Percentiles rank a stretch among this genome's conserved stretches.
phyloP scores from a whole-genome alignment of 2,888 invertebrate species.

The Caenorhabditis angaria region DNA sequence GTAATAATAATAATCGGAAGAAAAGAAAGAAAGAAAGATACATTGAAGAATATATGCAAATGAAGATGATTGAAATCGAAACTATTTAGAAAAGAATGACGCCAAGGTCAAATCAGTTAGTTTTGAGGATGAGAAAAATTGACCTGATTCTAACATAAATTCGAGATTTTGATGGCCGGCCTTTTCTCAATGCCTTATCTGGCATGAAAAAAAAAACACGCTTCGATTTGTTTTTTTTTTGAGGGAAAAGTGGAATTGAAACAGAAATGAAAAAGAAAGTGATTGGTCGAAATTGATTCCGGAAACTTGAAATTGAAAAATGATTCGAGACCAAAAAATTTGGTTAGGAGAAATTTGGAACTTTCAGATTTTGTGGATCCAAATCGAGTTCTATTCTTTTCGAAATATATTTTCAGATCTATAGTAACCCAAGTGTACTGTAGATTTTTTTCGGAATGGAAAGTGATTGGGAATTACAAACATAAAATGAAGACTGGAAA shows the following conservation, averaged over 20 bases:
- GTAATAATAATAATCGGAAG: not conserved
- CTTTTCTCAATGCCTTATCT: too few relatives aligned
- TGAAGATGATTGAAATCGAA: constrained; percentile 2
- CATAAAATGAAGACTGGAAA: too few relatives aligned
- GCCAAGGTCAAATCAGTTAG: constrained; percentile 4
- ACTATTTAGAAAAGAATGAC: not conserved
- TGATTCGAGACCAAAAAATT: too few relatives aligned
- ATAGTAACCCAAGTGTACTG: too few relatives aligned
- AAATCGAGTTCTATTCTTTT: too few relatives aligned
- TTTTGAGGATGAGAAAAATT: not conserved
- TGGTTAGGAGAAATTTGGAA: too few relatives aligned
- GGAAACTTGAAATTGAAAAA: not conserved
- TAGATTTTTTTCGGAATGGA: too few relatives aligned
- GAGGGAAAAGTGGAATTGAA: too few relatives aligned
- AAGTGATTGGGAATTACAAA: too few relatives aligned
- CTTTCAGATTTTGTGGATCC: too few relatives aligned
- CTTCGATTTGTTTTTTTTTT: too few relatives aligned
- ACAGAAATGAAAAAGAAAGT: not conserved
- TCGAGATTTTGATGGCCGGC: not conserved
- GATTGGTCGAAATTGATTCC: not conserved
- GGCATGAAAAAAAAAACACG: not conserved
- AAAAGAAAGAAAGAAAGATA: not conserved
- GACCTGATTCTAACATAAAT: not conserved
- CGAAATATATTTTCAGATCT: too few relatives aligned
- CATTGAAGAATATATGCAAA: constrained; percentile 1